A percentile compares a stretch with the other conserved stretches of the same genome.
Conservation (phyloP, 1,140 invertebrate species). For the Polyergus mexicanus region DNA sequence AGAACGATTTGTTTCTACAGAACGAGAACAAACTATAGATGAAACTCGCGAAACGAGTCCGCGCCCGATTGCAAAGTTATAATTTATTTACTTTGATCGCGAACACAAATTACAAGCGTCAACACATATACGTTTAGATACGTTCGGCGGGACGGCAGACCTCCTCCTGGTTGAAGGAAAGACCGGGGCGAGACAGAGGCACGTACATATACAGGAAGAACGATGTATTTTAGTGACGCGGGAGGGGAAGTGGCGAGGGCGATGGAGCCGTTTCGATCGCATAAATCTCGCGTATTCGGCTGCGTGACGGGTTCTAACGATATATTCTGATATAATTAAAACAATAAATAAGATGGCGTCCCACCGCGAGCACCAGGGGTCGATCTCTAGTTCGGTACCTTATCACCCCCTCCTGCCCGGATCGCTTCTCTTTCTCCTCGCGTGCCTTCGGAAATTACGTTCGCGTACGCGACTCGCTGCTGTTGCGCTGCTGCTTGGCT, state of each 20-base stretch:
- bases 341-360: conserved; percentile 87
- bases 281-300: conserved; percentile 86
- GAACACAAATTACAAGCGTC: conserved; percentile 83
- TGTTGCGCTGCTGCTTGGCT: conserved; percentile 18
- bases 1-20: conserved; percentile 23
- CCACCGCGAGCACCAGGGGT: conserved; percentile 85
- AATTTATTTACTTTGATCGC: conserved; percentile 80
- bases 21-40: conserved; percentile 1
- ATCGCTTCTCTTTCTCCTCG: conserved; percentile 36
- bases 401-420: conserved; percentile 17
- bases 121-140: conserved; percentile 74
- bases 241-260: conserved; percentile 65
- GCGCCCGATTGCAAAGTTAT: conserved; percentile 79
- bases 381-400: conserved; percentile 76
- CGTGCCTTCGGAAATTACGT: conserved; percentile 59
- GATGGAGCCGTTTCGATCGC: conserved; percentile 77
- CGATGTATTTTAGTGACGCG: conserved; percentile 33
- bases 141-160: conserved; percentile 16
- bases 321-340: conserved; percentile 87
- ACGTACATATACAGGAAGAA: conserved; percentile 19
- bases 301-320: conserved; percentile 86
- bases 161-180: conserved; percentile 62
- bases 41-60: not conserved
- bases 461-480: conserved; percentile 48
- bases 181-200: conserved; percentile 39